phyloP scores from a whole-genome alignment of 2,113 vertebrate species.

The Montifringilla adamsi region DNA sequence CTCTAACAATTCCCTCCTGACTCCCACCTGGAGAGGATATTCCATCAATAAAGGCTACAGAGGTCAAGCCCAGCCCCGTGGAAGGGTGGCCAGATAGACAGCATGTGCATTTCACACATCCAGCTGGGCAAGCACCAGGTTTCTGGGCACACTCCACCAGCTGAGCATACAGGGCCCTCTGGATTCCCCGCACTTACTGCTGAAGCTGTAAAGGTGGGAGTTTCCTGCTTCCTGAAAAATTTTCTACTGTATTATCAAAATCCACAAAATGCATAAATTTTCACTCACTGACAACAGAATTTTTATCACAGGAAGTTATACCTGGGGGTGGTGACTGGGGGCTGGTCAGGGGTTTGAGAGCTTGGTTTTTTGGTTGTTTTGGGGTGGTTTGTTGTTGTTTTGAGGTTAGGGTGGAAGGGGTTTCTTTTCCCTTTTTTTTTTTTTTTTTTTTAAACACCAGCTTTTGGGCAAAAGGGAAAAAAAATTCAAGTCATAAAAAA shows the following conservation, averaged over 20 bases:
- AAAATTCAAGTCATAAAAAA: not conserved
- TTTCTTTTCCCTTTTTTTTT: not conserved
- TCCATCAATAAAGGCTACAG: not conserved
- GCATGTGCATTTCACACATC: not conserved
- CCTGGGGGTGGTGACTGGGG: not conserved
- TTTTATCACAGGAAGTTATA: not conserved
- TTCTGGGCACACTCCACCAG: accelerated
- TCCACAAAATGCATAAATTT: not conserved
- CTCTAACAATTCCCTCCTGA: not conserved
- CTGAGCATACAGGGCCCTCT: not conserved
- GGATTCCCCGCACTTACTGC: not conserved
- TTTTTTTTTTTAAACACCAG: not conserved
- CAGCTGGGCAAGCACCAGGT: not conserved
- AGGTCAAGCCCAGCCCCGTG: not conserved
- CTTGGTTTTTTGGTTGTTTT: not conserved
- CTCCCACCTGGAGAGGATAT: not conserved
- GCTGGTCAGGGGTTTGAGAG: not conserved
- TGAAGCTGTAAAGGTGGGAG: not conserved
- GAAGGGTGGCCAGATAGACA: not conserved
- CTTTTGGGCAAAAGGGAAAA: not conserved
- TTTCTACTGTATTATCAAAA: not conserved
- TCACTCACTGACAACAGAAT: not conserved
- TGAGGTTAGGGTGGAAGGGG: not conserved
- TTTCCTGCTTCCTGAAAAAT: not conserved
- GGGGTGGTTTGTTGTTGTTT: not conserved